Conservation (phyloP, 2,888 invertebrate genomes). For the Tenodera sinensis region DNA sequence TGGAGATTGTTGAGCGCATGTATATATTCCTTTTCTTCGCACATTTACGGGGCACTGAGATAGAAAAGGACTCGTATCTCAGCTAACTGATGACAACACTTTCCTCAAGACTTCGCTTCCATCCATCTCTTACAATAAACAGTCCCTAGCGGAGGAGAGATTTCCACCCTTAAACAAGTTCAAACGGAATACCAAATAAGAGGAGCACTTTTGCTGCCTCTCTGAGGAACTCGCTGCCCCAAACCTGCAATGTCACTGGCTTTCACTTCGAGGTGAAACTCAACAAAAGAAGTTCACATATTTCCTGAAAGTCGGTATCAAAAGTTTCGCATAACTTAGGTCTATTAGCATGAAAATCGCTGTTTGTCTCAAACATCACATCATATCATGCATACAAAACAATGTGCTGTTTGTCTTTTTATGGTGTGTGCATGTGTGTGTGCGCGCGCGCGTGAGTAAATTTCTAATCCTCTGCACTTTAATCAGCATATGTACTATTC, state of each 20-base stretch:
- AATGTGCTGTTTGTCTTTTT: no score
- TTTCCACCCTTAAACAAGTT: conserved; percentile 19
- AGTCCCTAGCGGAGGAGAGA: background rate
- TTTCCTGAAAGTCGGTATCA: background rate
- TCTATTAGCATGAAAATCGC: no score
- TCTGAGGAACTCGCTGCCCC: background rate
- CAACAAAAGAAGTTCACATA: background rate
- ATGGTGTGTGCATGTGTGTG: no score
- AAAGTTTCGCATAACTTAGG: no score
- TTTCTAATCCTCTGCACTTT: no score
- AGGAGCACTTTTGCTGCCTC: conserved; percentile 1
- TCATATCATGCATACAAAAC: no score
- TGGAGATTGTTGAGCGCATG: background rate
- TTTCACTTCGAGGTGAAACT: background rate
- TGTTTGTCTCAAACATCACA: no score
- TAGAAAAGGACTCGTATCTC: background rate
- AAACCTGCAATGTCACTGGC: background rate
- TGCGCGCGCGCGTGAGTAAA: no score
- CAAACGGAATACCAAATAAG: conserved; percentile 24
- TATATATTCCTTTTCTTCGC: background rate
- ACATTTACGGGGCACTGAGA: background rate
- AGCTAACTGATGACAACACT: background rate
- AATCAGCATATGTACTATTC: no score
- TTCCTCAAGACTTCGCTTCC: background rate
- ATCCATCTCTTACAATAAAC: conserved; percentile 7